Conservation (phyloP, 2,888 invertebrate species). For the Prostheceraeus crozeri region DNA sequence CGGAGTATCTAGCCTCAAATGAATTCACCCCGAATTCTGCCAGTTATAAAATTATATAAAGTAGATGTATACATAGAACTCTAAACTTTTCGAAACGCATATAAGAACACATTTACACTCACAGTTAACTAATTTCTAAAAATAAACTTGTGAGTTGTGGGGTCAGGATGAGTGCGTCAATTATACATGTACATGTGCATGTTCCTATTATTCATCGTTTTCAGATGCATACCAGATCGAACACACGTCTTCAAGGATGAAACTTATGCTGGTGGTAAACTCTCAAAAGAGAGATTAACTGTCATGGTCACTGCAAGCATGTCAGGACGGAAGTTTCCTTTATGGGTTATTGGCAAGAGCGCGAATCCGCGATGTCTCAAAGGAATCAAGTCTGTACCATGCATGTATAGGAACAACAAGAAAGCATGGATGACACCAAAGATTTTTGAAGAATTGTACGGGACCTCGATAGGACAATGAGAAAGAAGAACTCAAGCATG, state of each 20-base stretch:
- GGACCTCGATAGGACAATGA: conserved; percentile 39
- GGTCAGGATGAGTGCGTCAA: too few species aligned
- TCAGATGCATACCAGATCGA: conserved; percentile 15
- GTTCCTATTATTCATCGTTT: too few species aligned
- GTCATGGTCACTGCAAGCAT: conserved; percentile 6
- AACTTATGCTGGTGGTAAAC: conserved; percentile 1
- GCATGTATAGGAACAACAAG: conserved; percentile 36
- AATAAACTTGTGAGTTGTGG: too few species aligned
- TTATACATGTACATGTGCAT: too few species aligned
- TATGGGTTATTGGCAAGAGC: conserved; percentile 39
- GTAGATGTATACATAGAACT: too few species aligned
- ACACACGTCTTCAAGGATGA: conserved; percentile 3
- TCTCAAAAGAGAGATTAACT: background rate
- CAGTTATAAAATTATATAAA: too few species aligned
- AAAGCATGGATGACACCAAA: conserved; percentile 43
- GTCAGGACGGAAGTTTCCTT: background rate
- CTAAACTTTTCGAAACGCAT: too few species aligned
- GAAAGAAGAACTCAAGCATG: conserved; percentile 35
- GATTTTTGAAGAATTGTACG: conserved; percentile 39
- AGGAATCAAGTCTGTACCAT: conserved; percentile 34
- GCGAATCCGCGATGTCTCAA: conserved; percentile 33
- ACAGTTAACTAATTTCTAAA: too few species aligned
- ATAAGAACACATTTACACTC: too few species aligned
- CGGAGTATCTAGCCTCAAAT: too few species aligned
- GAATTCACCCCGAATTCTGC: too few species aligned